Conservation (phyloP, 2,888 invertebrate genomes). For the Hirtodrosophila trivittata region DNA sequence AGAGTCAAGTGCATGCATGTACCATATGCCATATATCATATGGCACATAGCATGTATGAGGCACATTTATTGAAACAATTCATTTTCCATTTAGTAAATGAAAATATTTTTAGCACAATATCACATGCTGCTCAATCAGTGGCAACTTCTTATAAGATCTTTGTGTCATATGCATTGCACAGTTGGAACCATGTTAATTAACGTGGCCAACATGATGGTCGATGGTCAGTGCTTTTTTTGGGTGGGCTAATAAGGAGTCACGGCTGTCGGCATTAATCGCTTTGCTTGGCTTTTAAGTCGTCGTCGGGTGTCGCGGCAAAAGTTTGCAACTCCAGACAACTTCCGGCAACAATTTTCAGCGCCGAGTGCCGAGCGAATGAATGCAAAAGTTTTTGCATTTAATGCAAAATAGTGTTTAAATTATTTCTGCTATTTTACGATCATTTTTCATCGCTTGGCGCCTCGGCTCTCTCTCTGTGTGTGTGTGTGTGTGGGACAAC, state of each 20-base stretch:
- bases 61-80: conserved; percentile 15
- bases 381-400: conserved; percentile 70
- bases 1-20: conserved; percentile 36
- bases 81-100: too few species aligned
- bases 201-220: not conserved
- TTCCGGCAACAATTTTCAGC: conserved; percentile 67
- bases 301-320: conserved; percentile 44
- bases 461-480: conserved; percentile 26
- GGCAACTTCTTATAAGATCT: too few species aligned
- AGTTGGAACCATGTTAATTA: conserved; percentile 41
- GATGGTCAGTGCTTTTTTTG: not conserved
- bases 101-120: not conserved
- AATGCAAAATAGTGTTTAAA: conserved; percentile 75
- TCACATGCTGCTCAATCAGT: not conserved
- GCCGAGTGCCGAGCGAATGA: conserved; percentile 23
- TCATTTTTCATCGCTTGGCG: conserved; percentile 55
- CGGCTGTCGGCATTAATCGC: conserved; percentile 61
- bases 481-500: conserved; percentile 15
- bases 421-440: conserved; percentile 71
- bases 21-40: not conserved
- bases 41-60: conserved; percentile 17
- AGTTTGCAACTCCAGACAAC: conserved; percentile 69
- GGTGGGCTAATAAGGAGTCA: conserved; percentile 30
- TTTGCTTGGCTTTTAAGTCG: conserved; percentile 56
- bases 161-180: conserved; percentile 10